phyloP scores from a whole-genome alignment of 2,888 invertebrate genomes.

The Odontocerum albicorne region DNA sequence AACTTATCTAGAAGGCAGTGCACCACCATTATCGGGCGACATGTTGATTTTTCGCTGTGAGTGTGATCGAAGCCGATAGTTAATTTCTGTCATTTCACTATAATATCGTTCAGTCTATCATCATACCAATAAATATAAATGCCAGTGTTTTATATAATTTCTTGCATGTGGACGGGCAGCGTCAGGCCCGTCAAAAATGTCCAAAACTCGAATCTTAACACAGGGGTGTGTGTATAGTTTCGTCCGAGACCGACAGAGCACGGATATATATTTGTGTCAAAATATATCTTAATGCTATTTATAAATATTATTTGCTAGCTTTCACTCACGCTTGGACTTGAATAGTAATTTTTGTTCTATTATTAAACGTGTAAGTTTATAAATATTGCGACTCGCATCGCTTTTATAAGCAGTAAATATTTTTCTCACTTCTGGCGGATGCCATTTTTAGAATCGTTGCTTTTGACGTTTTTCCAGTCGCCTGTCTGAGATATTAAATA shows the following conservation, averaged over 20 bases:
- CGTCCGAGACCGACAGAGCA: conserved; percentile 30
- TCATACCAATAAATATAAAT: conserved; percentile 10
- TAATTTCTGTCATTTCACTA: conserved; percentile 57
- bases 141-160: conserved; percentile 14
- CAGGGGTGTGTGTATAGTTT: conserved; percentile 58
- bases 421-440: conserved; percentile 51
- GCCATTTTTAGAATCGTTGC: conserved; percentile 50
- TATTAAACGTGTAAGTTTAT: conserved; percentile 60
- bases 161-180: conserved; percentile 12
- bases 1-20: conserved; percentile 31
- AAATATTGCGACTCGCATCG: conserved; percentile 57
- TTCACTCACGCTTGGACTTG: conserved; percentile 61
- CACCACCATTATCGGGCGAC: conserved; percentile 43
- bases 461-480: conserved; percentile 43
- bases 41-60: conserved; percentile 60
- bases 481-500: conserved; percentile 38
- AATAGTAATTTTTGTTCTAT: conserved; percentile 60
- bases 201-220: conserved; percentile 47
- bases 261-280: conserved; percentile 51
- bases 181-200: conserved; percentile 23
- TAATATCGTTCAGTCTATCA: conserved; percentile 16
- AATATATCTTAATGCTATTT: conserved; percentile 60
- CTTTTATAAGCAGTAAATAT: conserved; percentile 48
- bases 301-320: conserved; percentile 62
- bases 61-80: conserved; percentile 59